phyloP scores from a whole-genome alignment of 2,888 invertebrate genomes.

The Micropterix aruncella region DNA sequence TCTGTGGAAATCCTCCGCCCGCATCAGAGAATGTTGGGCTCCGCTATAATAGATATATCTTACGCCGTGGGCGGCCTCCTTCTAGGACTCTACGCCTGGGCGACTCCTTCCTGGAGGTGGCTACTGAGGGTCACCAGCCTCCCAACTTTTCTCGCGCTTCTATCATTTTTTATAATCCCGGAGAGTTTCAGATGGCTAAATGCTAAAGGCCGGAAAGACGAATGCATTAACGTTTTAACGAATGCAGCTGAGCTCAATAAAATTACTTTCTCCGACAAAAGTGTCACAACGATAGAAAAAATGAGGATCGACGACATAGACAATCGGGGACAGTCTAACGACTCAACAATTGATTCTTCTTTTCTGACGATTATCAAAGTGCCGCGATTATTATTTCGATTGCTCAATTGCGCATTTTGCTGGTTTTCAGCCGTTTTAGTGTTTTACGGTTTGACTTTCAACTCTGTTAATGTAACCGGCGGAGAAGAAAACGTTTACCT shows the following conservation, averaged over 20 bases:
- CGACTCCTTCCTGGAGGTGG: constrained; percentile 5
- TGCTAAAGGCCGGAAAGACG: constrained; percentile 5
- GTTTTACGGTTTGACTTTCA: constrained; percentile 52
- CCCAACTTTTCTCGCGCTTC: constrained; percentile 5
- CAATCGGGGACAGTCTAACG: background rate
- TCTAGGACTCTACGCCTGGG: constrained; percentile 6
- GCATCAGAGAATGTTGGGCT: constrained; percentile 5
- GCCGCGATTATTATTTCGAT: constrained; percentile 20
- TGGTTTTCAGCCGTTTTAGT: constrained; percentile 53
- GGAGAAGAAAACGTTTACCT: constrained; percentile 41
- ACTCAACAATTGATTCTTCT: background rate
- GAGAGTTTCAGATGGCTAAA: constrained; percentile 7
- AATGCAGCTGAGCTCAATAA: constrained; percentile 6
- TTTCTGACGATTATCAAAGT: background rate
- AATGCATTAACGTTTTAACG: constrained; percentile 4
- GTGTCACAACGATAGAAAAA: background rate
- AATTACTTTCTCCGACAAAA: constrained; percentile 8
- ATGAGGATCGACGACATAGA: background rate
- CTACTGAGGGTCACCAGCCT: constrained; percentile 5
- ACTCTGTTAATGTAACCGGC: constrained; percentile 42
- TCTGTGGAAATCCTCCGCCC: constrained; percentile 6
- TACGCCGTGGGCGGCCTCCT: constrained; percentile 4
- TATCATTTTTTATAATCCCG: constrained; percentile 6
- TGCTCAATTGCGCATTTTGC: constrained; percentile 42
- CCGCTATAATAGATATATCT: constrained; percentile 6